phyloP scores from a whole-genome alignment of 1,140 invertebrate species.

The Vollenhovia emeryi region DNA sequence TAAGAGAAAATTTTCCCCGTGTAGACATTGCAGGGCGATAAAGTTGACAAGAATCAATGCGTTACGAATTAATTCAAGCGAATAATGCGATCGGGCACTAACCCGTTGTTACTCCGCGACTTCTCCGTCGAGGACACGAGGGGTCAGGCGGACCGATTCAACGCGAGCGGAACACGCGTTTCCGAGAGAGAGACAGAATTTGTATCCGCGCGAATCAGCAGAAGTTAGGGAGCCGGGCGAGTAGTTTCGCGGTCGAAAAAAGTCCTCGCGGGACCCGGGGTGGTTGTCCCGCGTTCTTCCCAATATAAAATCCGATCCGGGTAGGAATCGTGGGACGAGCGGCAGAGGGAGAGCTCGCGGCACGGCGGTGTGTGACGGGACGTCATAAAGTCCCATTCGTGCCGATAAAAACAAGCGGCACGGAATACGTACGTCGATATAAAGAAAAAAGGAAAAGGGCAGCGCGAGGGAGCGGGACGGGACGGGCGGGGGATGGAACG shows the following conservation, averaged over 20 bases:
- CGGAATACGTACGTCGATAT: constrained; percentile 67
- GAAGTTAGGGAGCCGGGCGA: constrained; percentile 21
- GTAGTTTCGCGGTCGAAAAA: constrained; percentile 38
- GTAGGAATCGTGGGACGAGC: not conserved
- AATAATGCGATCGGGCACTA: not conserved
- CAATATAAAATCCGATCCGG: constrained; percentile 47
- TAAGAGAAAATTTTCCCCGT: too few species aligned
- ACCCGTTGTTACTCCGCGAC: constrained; percentile 17
- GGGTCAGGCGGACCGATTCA: not conserved
- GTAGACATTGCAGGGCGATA: not conserved
- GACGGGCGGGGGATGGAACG: constrained; percentile 11
- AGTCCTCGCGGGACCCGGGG: constrained; percentile 10
- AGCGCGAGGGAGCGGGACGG: constrained; percentile 18
- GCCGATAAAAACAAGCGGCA: constrained; percentile 76
- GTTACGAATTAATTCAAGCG: constrained; percentile 1
- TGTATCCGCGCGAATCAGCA: constrained; percentile 24
- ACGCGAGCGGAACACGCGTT: constrained; percentile 61
- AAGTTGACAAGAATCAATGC: not conserved
- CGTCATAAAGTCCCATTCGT: constrained; percentile 75
- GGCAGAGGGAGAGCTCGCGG: constrained; percentile 3
- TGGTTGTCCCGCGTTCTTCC: constrained; percentile 17
- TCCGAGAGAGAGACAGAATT: constrained; percentile 29
- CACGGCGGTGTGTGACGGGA: constrained; percentile 64
- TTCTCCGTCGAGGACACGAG: not conserved
- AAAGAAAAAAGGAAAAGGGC: constrained; percentile 35